Evolutionary conservation across 2,888 invertebrate species (phyloP).

Genomic region (Drosophila helvetica): DNA sequence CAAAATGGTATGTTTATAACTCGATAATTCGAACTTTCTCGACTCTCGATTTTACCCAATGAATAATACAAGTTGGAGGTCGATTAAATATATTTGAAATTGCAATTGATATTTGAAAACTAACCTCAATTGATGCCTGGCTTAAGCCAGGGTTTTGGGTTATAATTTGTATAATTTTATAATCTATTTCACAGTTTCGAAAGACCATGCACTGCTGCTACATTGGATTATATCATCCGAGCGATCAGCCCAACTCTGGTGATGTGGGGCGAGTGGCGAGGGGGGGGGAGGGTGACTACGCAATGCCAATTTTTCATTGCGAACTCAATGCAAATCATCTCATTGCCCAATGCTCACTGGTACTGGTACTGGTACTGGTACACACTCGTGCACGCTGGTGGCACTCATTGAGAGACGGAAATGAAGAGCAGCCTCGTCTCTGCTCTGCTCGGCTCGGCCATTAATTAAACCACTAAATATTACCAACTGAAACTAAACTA

Average conservation of each 20-base stretch:
- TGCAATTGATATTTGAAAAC: too few relatives aligned
- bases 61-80: too few relatives aligned
- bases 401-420: constrained; percentile 31
- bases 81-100: too few relatives aligned
- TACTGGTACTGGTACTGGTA: constrained; percentile 14
- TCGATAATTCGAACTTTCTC: too few relatives aligned
- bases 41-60: too few relatives aligned
- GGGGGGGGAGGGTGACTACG: constrained; percentile 18
- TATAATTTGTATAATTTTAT: background rate
- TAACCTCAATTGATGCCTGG: too few relatives aligned
- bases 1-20: too few relatives aligned
- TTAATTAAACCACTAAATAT: constrained; percentile 74
- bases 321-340: constrained; percentile 60
- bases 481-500: constrained; percentile 53
- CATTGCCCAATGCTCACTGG: constrained; percentile 50
- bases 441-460: constrained; percentile 36
- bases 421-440: constrained; percentile 30
- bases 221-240: constrained; percentile 21
- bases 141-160: too few relatives aligned
- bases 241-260: background rate
- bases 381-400: background rate
- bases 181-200: background rate
- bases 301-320: constrained; percentile 57
- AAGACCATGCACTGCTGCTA: background rate
- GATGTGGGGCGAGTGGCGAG: too few relatives aligned